Conservation (phyloP, 2,113 vertebrate genomes). For the Lamprologus tigripictilis region DNA sequence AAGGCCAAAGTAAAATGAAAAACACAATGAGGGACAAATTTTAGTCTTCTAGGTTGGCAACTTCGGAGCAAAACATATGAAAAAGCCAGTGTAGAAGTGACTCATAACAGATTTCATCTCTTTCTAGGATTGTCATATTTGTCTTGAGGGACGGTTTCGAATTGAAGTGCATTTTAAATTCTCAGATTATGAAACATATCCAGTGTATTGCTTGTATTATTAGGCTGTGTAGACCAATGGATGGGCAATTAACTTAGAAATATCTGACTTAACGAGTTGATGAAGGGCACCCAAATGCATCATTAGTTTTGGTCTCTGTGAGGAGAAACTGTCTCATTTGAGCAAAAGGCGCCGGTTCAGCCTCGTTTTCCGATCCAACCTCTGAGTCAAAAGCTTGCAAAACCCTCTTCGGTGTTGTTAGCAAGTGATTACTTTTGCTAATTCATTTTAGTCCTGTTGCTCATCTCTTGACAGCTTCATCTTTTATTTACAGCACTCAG, state of each 20-base stretch:
- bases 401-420: constrained; percentile 9
- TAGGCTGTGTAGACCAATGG: neutral
- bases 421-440: constrained; percentile 44
- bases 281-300: neutral
- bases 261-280: neutral
- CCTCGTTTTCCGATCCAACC: neutral
- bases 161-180: neutral
- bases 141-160: neutral
- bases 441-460: constrained; percentile 36
- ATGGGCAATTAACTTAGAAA: neutral
- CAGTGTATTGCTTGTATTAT: neutral
- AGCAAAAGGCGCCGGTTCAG: neutral
- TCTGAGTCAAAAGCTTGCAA: neutral
- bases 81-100: neutral
- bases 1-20: neutral
- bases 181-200: neutral
- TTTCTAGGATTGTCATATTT: neutral
- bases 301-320: neutral
- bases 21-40: neutral
- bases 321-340: constrained; percentile 1
- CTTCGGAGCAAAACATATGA: neutral
- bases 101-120: neutral
- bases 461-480: constrained; percentile 53
- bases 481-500: constrained; percentile 49
- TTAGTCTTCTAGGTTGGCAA: neutral